Percentiles rank a stretch among this genome's conserved stretches.
These are phyloP conservation scores for Cuniculus paca DNA, from an alignment of 2,797 vertebrate species.

Conservation along the genomic window DNA sequence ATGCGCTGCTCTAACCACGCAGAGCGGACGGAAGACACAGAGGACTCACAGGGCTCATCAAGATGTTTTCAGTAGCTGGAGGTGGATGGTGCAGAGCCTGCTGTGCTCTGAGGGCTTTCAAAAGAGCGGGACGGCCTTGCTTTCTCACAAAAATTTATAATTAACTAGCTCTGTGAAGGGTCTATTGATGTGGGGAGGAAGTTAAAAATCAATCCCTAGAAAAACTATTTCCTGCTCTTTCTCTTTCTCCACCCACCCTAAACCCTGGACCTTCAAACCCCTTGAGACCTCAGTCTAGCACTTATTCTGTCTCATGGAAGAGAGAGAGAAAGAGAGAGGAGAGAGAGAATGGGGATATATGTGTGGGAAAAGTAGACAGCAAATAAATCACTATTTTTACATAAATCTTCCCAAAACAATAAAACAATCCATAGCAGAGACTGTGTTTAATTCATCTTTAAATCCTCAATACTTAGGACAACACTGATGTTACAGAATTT, in stretches of 20 bases:
- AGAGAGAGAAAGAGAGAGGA: neutral
- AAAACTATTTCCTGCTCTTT: slow-evolving; percentile 84
- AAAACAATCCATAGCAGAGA: neutral
- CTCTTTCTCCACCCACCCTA: slow-evolving; percentile 6
- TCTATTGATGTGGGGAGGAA: slow-evolving; percentile 70
- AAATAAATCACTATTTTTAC: slow-evolving; percentile 29
- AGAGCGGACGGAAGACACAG: neutral
- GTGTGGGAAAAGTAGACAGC: neutral
- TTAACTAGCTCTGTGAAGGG: slow-evolving; percentile 89
- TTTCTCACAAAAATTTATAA: slow-evolving; percentile 90
- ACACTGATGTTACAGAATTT: neutral
- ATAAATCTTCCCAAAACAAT: slow-evolving; percentile 4
- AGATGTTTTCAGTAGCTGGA: neutral
- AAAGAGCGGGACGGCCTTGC: slow-evolving; percentile 84
- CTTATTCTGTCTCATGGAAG: neutral
- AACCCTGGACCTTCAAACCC: slow-evolving; percentile 28
- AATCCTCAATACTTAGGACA: neutral
- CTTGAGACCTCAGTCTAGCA: neutral
- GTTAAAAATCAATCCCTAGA: slow-evolving; percentile 87
- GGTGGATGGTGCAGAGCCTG: neutral
- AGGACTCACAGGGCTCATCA: neutral
- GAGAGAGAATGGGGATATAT: neutral
- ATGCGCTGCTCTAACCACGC: neutral
- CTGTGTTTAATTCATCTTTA: neutral
- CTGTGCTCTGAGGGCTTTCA: slow-evolving; percentile 73